Evolutionary conservation across 2,113 vertebrate species (phyloP).

Genomic region (Bucco capensis): DNA sequence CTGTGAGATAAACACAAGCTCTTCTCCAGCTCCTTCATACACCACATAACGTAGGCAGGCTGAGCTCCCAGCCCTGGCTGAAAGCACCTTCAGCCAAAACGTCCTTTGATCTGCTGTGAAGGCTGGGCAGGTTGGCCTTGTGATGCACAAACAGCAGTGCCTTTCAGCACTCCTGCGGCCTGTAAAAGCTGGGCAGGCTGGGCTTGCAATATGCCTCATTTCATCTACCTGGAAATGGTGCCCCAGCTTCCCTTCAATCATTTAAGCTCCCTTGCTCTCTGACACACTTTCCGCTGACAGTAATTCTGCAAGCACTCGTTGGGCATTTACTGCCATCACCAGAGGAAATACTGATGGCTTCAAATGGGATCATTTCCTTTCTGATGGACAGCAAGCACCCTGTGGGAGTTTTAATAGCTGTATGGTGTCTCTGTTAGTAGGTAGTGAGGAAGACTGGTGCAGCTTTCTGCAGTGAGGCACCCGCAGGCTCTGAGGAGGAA

Average conservation of each 20-base stretch:
- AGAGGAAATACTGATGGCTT: constrained; percentile 68
- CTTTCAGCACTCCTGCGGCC: background rate
- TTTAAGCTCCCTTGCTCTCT: constrained; percentile 65
- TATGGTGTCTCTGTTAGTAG: background rate
- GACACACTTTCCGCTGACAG: constrained; percentile 59
- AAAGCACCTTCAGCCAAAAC: background rate
- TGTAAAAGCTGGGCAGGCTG: background rate
- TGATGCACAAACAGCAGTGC: background rate
- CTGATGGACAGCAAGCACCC: constrained; percentile 65
- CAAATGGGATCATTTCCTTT: constrained; percentile 68
- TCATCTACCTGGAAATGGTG: constrained; percentile 50
- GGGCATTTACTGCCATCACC: constrained; percentile 60
- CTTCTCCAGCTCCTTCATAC: background rate
- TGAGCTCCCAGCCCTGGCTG: background rate
- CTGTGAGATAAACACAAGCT: background rate
- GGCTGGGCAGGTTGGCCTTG: background rate
- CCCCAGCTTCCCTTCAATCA: constrained; percentile 62
- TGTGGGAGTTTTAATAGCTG: constrained; percentile 56
- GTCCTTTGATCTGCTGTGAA: background rate
- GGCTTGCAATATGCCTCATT: constrained; percentile 14
- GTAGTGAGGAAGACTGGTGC: background rate
- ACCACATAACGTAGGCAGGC: background rate
- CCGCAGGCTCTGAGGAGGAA: background rate
- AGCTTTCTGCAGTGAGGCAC: background rate
- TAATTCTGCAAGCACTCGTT: constrained; percentile 44